Conservation (phyloP, 2,113 vertebrate genomes). For the Nerophis lumbriciformis region DNA sequence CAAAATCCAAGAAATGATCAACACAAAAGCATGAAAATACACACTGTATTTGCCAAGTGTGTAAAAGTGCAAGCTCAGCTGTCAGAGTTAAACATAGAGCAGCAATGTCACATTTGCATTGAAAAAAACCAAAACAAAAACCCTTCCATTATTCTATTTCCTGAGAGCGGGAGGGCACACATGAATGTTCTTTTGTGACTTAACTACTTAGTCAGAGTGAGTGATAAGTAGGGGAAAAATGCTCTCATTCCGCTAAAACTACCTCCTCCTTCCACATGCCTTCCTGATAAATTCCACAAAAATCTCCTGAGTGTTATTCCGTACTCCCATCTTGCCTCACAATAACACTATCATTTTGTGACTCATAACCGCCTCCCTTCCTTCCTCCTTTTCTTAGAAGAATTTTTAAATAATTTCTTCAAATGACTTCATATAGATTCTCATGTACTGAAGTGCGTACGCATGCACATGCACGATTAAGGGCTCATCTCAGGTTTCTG, state of each 20-base stretch:
- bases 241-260: neutral
- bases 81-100: slow-evolving; percentile 11
- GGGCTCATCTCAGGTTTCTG: slow-evolving; percentile 53
- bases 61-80: slow-evolving; percentile 35
- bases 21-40: slow-evolving; percentile 5
- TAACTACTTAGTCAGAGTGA: neutral
- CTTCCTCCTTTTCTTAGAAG: neutral
- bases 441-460: neutral
- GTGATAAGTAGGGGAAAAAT: slow-evolving; percentile 1
- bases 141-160: slow-evolving; percentile 4
- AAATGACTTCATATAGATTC: slow-evolving; percentile 17
- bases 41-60: slow-evolving; percentile 23
- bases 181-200: slow-evolving; percentile 4
- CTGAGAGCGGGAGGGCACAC: neutral
- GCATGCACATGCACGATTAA: slow-evolving; percentile 34
- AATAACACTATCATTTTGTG: slow-evolving; percentile 1
- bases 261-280: neutral
- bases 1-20: neutral
- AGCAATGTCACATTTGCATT: slow-evolving; percentile 31
- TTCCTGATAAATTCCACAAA: neutral
- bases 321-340: slow-evolving; percentile 1
- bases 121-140: neutral
- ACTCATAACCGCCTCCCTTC: neutral
- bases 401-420: neutral
- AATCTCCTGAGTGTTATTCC: neutral